Percentiles rank a stretch among this genome's conserved stretches.
Evolutionary conservation across 2,113 vertebrate species (phyloP).

Genomic region (Hystrix brachyura): DNA sequence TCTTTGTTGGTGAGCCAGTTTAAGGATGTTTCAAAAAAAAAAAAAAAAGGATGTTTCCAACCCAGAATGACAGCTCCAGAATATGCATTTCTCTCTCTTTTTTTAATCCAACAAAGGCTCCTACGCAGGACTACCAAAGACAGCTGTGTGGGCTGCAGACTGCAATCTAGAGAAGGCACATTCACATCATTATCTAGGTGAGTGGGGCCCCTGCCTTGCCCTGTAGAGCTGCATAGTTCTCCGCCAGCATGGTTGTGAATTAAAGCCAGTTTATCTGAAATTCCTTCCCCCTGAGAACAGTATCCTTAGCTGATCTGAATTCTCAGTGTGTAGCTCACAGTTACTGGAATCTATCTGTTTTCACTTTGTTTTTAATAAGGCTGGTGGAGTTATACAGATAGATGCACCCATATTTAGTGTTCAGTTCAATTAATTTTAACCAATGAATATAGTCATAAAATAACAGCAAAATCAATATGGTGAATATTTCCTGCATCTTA

Average conservation of each 20-base stretch:
- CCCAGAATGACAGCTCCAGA: background rate
- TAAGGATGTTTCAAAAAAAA: background rate
- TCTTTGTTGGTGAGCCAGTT: background rate
- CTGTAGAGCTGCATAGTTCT: background rate
- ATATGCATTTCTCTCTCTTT: background rate
- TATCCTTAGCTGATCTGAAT: no score
- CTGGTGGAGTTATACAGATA: background rate
- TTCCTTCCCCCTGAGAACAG: background rate
- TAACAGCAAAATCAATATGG: background rate
- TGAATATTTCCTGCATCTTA: no score
- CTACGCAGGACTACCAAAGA: background rate
- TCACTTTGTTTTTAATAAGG: background rate
- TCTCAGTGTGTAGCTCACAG: background rate
- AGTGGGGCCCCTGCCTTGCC: fast-evolving
- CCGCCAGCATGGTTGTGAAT: background rate
- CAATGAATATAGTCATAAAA: background rate
- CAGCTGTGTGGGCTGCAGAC: background rate
- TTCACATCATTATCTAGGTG: no score
- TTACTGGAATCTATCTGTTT: background rate
- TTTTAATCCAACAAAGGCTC: background rate
- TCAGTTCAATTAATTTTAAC: background rate
- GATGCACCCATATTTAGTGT: no score
- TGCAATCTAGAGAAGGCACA: background rate
- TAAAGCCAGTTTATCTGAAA: background rate
- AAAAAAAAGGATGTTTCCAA: background rate